These are phyloP conservation scores for Acrocephalus kingi DNA, from an alignment of 2,113 vertebrate species.

Conservation along the genomic window DNA sequence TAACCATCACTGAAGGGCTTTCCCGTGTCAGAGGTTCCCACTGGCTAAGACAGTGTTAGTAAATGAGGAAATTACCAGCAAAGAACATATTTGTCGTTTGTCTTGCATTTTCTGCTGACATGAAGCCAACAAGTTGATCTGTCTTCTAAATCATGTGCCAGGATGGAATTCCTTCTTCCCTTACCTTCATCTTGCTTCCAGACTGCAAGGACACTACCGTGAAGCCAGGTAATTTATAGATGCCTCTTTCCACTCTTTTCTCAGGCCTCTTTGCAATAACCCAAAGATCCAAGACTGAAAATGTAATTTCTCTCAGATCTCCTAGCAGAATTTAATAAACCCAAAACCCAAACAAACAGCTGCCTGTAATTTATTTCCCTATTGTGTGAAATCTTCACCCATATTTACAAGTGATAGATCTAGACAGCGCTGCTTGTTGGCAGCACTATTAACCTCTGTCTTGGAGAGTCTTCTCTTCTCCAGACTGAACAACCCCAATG, in stretches of 20 bases:
- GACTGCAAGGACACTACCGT: not conserved
- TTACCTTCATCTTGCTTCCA: not conserved
- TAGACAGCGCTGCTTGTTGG: not conserved
- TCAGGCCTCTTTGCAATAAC: not conserved
- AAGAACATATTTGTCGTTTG: not conserved
- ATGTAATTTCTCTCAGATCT: not conserved
- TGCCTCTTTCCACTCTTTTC: not conserved
- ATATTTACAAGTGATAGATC: not conserved
- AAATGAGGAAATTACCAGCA: not conserved
- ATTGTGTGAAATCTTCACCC: not conserved
- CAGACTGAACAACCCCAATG: not conserved
- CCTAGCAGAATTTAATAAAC: not conserved
- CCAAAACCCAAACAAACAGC: not conserved
- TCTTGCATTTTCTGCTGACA: not conserved
- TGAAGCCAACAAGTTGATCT: not conserved
- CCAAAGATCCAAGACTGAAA: not conserved
- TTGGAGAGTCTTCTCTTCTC: not conserved
- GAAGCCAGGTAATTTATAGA: not conserved
- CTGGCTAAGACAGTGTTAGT: not conserved
- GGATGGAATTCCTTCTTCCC: not conserved
- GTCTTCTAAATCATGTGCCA: not conserved
- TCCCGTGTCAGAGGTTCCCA: not conserved
- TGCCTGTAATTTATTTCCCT: not conserved
- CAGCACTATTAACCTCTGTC: not conserved
- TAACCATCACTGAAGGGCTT: not conserved